Base-by-base conservation (phyloP, 2,888 invertebrate genomes). In the Scaptomyza tumidula region DNA sequence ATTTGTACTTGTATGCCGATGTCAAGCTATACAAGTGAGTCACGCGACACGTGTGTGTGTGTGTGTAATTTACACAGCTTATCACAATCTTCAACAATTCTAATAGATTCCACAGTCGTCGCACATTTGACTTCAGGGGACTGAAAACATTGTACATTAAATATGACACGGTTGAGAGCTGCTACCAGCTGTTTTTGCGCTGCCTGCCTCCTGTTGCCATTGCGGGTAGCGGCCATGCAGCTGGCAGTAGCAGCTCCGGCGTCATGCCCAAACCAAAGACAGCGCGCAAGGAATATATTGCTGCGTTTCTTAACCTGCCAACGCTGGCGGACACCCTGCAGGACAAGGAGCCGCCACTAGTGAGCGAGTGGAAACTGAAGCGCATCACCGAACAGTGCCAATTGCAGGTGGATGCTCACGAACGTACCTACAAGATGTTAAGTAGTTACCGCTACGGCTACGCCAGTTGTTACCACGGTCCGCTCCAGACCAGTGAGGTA, bases 361-460 rank as follows among this genome's bases (percentile, higher is more conserved):
- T 71, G 11, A 68, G 73, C 13, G 75, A 90, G 41, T 87, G 86
- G 84, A 88, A 87, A 49, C 70, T 92, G 7, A 86, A 80, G 50
- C 87, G 90, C 53, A 90, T 91, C 54, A 92, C 91, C 35, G 90
- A 91, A 33, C 83, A 81, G 35, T 92, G 91, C 74, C 84, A 86
- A 59, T 61, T 92, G 24, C 81, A 89, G 46, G 59, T 91, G n/a
- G 90, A 91, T 49, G 71, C 76, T 50, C 54, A 69, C 49, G 84
- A 84, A 24, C 80, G 75, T 24, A 57, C 70, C 19, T 65, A 74
- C 7, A 77, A 85, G 37, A 84, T 90, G 31, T 78, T 80, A 37
- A 79, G 78, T 27, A 75, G 88, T 46, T 92, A 80, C 59, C 65
- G 77, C 31, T 92, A 91, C 69, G 92, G 92, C 11, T 92, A 84